phyloP scores from a whole-genome alignment of 1,140 invertebrate species.

The Capitella teleta region DNA sequence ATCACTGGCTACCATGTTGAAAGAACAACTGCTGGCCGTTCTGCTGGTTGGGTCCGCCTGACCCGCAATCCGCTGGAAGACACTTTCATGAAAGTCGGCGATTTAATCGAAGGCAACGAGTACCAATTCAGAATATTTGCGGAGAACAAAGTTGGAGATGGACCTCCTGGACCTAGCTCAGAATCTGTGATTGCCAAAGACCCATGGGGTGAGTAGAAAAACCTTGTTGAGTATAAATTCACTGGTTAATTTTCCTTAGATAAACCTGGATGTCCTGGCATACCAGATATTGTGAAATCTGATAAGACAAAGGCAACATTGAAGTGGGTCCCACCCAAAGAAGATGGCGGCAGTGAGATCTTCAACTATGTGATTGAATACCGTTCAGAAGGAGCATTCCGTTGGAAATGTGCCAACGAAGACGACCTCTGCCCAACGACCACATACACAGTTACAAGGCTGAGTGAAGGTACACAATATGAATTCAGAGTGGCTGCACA shows the following conservation, averaged over 20 bases:
- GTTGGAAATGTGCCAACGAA: slow-evolving; percentile 26
- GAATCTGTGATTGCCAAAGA: slow-evolving; percentile 82
- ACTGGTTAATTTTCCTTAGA: slow-evolving; percentile 42
- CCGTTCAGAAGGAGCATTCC: slow-evolving; percentile 62
- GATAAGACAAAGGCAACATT: slow-evolving; percentile 81
- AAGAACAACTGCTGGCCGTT: slow-evolving; percentile 50
- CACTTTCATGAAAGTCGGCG: slow-evolving; percentile 52
- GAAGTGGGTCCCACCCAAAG: slow-evolving; percentile 64
- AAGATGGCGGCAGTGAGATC: slow-evolving; percentile 51
- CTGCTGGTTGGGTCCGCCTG: slow-evolving; percentile 51
- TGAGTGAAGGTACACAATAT: slow-evolving; percentile 46
- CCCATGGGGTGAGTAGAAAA: slow-evolving; percentile 64
- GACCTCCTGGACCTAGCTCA: slow-evolving; percentile 75
- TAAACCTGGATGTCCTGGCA: slow-evolving; percentile 79
- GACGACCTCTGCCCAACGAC: slow-evolving; percentile 50
- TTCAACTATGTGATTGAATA: slow-evolving; percentile 79
- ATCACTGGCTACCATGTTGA: slow-evolving; percentile 87
- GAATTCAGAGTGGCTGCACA: slow-evolving; percentile 88
- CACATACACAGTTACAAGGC: slow-evolving; percentile 16
- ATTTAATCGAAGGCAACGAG: slow-evolving; percentile 78
- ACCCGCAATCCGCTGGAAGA: slow-evolving; percentile 65
- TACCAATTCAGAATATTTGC: slow-evolving; percentile 89
- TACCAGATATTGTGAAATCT: slow-evolving; percentile 79
- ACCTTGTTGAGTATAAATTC: neutral
- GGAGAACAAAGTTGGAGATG: slow-evolving; percentile 84